phyloP scores from a whole-genome alignment of 2,113 vertebrate genomes.

The Nesoenas mayeri region DNA sequence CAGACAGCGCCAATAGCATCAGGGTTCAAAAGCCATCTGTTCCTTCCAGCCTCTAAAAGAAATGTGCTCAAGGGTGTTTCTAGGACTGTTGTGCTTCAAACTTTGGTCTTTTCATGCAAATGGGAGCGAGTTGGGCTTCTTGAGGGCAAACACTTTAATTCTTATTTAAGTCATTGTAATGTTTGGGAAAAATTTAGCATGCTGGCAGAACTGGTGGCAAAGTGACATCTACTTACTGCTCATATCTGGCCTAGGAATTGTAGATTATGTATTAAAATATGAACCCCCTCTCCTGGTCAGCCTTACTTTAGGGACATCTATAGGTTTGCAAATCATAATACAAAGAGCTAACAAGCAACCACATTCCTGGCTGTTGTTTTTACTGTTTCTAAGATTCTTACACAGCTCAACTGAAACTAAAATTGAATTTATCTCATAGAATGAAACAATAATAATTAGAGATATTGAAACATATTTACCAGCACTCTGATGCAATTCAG shows the following conservation, averaged over 20 bases:
- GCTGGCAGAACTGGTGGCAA: not conserved
- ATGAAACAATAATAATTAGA: not conserved
- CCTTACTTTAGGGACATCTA: not conserved
- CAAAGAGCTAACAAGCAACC: not conserved
- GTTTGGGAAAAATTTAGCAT: not conserved
- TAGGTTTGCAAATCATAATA: not conserved
- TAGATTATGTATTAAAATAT: not conserved
- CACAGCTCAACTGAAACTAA: not conserved
- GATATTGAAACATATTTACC: not conserved
- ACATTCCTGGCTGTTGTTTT: not conserved
- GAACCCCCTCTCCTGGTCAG: not conserved
- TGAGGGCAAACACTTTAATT: not conserved
- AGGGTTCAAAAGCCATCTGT: slow-evolving; percentile 58
- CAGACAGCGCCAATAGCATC: not conserved
- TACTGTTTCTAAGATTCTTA: not conserved
- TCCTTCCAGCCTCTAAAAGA: not conserved
- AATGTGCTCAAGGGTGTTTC: slow-evolving; percentile 4
- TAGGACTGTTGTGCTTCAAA: not conserved
- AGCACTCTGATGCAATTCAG: not conserved
- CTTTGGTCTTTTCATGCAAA: not conserved
- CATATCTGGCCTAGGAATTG: not conserved
- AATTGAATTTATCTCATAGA: not conserved
- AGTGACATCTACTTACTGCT: not conserved
- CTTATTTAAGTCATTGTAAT: not conserved
- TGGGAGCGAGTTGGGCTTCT: not conserved